Evolutionary conservation across 2,797 vertebrate genomes (phyloP).

Genomic region (Rhyacichthys aspro): DNA sequence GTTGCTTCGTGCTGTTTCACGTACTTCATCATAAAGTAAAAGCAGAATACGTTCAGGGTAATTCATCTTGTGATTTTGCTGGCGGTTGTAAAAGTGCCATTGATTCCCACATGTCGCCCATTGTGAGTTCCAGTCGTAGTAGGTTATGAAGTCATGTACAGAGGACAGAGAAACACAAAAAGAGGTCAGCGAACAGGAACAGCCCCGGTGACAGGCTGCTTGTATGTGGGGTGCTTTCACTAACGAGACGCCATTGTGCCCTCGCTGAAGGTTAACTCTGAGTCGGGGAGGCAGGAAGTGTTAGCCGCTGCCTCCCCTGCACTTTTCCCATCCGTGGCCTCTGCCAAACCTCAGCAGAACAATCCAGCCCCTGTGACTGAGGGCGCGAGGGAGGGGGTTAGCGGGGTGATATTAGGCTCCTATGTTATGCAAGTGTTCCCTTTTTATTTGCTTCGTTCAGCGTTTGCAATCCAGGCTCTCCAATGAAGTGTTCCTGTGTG

Average conservation of each 20-base stretch:
- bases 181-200: slow-evolving; percentile 64
- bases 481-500: slow-evolving; percentile 7
- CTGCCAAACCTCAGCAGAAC: slow-evolving; percentile 75
- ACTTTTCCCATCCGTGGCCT: slow-evolving; percentile 76
- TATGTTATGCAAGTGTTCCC: slow-evolving; percentile 72
- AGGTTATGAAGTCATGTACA: slow-evolving; percentile 28
- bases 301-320: slow-evolving; percentile 74
- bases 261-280: slow-evolving; percentile 75
- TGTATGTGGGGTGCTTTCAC: slow-evolving; percentile 63
- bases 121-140: slow-evolving; percentile 11
- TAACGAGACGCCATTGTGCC: slow-evolving; percentile 75
- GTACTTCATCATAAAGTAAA: no score
- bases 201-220: slow-evolving; percentile 66
- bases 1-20: no score
- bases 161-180: slow-evolving; percentile 44
- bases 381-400: slow-evolving; percentile 32
- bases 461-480: no score
- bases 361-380: slow-evolving; percentile 74
- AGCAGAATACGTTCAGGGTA: no score
- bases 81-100: no score
- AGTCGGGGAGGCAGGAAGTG: slow-evolving; percentile 76
- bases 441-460: slow-evolving; percentile 54
- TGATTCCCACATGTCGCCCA: no score
- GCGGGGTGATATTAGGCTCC: slow-evolving; percentile 62
- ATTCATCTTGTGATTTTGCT: no score